Evolutionary conservation across 2,113 vertebrate genomes (phyloP).

Genomic region (Zapornia atra): DNA sequence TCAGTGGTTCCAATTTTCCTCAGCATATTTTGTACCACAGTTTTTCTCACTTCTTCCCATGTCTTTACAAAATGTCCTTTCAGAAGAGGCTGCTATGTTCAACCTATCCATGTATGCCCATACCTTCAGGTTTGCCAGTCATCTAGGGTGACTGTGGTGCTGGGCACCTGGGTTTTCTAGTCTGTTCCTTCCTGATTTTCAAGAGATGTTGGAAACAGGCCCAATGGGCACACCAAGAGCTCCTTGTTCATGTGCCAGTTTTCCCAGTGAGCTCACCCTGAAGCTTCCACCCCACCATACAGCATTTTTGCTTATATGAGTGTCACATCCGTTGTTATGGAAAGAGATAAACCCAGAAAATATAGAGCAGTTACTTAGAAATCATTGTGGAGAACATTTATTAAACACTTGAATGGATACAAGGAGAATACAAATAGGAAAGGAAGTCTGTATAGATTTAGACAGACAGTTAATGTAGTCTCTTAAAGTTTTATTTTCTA

Average conservation of each 20-base stretch:
- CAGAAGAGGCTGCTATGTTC: not conserved
- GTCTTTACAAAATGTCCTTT: not conserved
- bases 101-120: not conserved
- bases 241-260: not conserved
- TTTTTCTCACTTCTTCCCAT: not conserved
- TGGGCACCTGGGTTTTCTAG: not conserved
- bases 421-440: not conserved
- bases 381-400: not conserved
- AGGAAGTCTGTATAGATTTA: not conserved
- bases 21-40: fast-evolving
- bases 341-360: not conserved
- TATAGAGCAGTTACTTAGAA: not conserved
- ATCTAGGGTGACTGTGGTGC: not conserved
- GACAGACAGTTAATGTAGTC: not conserved
- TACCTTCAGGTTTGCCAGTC: not conserved
- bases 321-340: fast-evolving
- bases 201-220: not conserved
- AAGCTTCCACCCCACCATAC: not conserved
- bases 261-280: not conserved
- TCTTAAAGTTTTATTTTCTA: not conserved
- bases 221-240: not conserved
- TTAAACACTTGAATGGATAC: not conserved
- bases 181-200: not conserved
- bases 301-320: not conserved
- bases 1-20: not conserved